These are phyloP conservation scores for Troides aeacus DNA, from an alignment of 2,888 invertebrate genomes.

Conservation along the genomic window DNA sequence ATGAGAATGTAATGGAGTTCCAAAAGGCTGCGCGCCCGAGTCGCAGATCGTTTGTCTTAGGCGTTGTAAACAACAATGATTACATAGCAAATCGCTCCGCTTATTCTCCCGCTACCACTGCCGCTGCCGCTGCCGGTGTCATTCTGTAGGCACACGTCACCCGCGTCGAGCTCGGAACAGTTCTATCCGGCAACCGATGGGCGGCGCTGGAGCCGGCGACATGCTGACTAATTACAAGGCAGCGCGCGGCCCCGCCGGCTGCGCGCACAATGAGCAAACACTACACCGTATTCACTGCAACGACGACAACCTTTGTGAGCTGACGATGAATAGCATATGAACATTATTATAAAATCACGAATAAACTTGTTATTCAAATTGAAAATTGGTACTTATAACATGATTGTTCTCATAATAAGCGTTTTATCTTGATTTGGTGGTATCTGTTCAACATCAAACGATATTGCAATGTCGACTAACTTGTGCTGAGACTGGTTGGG, in stretches of 20 bases:
- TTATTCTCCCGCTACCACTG: conserved; percentile 36
- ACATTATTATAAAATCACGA: conserved; percentile 1
- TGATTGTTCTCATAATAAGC: no score
- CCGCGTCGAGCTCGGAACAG: conserved; percentile 52
- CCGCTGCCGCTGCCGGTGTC: conserved; percentile 23
- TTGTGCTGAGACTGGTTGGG: no score
- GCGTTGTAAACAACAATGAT: no score
- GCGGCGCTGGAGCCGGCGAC: conserved; percentile 52
- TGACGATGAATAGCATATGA: not conserved
- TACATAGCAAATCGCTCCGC: conserved; percentile 5
- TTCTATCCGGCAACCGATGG: conserved; percentile 62
- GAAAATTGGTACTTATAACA: not conserved
- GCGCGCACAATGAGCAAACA: conserved; percentile 2
- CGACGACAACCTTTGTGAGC: no score
- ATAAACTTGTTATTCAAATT: not conserved
- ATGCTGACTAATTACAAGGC: conserved; percentile 64
- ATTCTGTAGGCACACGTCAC: conserved; percentile 41
- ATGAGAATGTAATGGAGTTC: no score
- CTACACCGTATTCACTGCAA: not conserved
- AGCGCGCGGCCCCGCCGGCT: conserved; percentile 35
- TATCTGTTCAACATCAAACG: no score
- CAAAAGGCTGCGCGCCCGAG: no score
- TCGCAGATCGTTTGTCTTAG: no score
- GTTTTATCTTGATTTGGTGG: no score
- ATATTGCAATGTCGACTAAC: no score